Evolutionary conservation across 2,797 vertebrate species (phyloP).

Genomic region (Spheniscus humboldti): DNA sequence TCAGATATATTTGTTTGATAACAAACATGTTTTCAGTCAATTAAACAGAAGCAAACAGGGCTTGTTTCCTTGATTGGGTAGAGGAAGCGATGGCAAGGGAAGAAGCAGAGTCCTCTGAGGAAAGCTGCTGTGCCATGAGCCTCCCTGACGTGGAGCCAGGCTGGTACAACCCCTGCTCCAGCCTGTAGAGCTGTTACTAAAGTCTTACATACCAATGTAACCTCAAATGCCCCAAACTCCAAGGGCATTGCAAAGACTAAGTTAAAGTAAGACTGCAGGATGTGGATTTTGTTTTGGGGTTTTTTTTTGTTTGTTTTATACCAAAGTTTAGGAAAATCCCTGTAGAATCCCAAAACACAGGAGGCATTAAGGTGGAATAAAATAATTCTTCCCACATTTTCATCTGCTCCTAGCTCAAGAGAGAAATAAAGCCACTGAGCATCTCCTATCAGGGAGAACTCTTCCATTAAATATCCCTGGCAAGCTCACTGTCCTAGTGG

Average conservation of each 20-base stretch:
- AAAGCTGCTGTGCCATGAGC: not conserved
- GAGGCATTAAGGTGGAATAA: not conserved
- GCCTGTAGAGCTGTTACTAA: not conserved
- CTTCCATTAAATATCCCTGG: not conserved
- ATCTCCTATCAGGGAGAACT: not conserved
- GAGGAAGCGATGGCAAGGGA: not conserved
- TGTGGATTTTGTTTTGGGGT: rapidly evolving
- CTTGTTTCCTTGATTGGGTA: not conserved
- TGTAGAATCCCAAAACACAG: not conserved
- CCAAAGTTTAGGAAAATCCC: not conserved
- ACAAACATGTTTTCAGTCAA: not conserved
- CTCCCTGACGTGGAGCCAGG: not conserved
- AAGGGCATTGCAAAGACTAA: not conserved
- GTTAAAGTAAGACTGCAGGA: not conserved
- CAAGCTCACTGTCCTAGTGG: not conserved
- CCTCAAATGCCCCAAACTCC: not conserved
- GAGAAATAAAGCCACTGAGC: not conserved
- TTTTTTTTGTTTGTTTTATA: not conserved
- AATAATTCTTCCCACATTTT: not conserved
- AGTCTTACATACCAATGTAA: not conserved
- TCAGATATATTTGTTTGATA: not conserved
- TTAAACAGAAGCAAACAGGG: not conserved
- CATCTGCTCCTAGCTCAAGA: not conserved
- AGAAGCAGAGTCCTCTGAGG: not conserved
- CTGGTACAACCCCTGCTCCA: not conserved